Percentiles rank a stretch among this genome's conserved stretches.
Evolutionary conservation across 1,140 invertebrate species (phyloP).

Genomic region (Drosophila punjabiensis): DNA sequence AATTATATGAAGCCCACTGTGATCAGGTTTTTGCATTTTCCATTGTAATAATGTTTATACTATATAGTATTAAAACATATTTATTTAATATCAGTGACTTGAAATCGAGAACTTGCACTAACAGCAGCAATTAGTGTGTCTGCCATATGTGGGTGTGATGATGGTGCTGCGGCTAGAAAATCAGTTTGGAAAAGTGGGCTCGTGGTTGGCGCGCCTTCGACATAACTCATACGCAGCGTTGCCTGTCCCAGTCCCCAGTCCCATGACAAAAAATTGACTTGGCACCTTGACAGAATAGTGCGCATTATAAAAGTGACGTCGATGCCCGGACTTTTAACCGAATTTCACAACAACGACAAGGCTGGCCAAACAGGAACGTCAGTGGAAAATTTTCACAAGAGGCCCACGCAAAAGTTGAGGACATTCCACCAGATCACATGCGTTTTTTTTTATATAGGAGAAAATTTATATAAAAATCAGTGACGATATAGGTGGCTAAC

Average conservation of each 20-base stretch:
- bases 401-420: constrained; percentile 35
- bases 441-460: not conserved
- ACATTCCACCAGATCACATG: constrained; percentile 48
- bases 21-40: constrained; percentile 16
- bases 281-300: constrained; percentile 65
- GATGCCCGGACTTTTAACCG: constrained; percentile 31
- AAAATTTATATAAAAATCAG: constrained; percentile 18
- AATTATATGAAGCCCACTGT: constrained; percentile 18
- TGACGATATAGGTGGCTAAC: constrained; percentile 34
- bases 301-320: constrained; percentile 52
- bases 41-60: not conserved
- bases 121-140: not conserved
- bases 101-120: not conserved
- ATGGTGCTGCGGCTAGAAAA: constrained; percentile 21
- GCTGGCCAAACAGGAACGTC: constrained; percentile 32
- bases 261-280: constrained; percentile 42
- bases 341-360: constrained; percentile 35
- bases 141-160: constrained; percentile 12
- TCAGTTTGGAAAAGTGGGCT: constrained; percentile 53
- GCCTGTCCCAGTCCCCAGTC: constrained; percentile 6
- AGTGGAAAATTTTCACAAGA: constrained; percentile 44
- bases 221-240: constrained; percentile 41
- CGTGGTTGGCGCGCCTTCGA: constrained; percentile 58
- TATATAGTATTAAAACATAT: too few relatives aligned
- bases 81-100: not conserved